Evolutionary conservation across 23 tunicate genomes (phyloP).

Genomic region (Halocynthia aurantium): DNA sequence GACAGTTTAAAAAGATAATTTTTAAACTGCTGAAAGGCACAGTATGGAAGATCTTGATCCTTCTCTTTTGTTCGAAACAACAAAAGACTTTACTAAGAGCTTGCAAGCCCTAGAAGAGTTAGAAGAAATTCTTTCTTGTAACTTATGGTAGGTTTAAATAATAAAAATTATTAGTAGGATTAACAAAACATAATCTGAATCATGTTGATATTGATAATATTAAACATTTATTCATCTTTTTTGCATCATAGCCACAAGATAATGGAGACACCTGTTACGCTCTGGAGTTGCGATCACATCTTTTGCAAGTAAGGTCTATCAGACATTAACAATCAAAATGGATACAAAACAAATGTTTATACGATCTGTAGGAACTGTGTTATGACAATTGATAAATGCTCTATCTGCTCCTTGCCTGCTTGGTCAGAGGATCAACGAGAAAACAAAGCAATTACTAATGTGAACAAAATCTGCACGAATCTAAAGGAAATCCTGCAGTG

Average conservation of each 20-base stretch:
- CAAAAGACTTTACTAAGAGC: conserved; percentile 1
- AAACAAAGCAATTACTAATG: conserved; percentile 18
- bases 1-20: too few species aligned
- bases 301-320: conserved; percentile 35
- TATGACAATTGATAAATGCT: conserved; percentile 17
- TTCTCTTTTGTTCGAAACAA: neutral
- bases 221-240: neutral
- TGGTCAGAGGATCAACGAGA: conserved; percentile 51
- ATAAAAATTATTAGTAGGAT: neutral
- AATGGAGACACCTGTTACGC: conserved; percentile 36
- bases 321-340: neutral
- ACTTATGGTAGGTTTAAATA: conserved; percentile 11
- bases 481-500: conserved; percentile 8
- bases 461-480: conserved; percentile 15
- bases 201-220: neutral
- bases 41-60: neutral
- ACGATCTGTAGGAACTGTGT: neutral
- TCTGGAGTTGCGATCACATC: conserved; percentile 57
- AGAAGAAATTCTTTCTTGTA: conserved; percentile 19
- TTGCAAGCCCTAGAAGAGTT: conserved; percentile 18
- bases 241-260: neutral
- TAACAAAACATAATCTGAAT: too few species aligned
- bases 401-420: conserved; percentile 31
- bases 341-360: neutral
- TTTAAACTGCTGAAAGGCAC: too few species aligned